These are phyloP conservation scores for Mus spretus DNA, from an alignment of 2,797 vertebrate species.

Conservation along the genomic window DNA sequence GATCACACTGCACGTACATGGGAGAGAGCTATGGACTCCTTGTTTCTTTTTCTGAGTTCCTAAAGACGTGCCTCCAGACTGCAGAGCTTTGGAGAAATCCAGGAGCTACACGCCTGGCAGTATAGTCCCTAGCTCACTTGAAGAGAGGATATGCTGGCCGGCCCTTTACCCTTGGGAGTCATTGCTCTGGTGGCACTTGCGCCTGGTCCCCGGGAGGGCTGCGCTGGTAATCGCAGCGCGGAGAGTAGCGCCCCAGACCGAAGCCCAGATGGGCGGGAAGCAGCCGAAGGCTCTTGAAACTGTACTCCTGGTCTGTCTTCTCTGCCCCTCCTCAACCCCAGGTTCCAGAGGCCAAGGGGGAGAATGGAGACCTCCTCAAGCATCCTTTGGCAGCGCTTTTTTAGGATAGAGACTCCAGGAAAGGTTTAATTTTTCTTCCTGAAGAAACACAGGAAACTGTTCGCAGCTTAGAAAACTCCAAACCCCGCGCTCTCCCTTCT, in stretches of 20 bases:
- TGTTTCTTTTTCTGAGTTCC: slow-evolving; percentile 6
- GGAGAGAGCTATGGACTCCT: slow-evolving; percentile 9
- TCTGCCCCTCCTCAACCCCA: neutral
- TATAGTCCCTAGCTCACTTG: slow-evolving; percentile 7
- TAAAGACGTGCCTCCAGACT: slow-evolving; percentile 45
- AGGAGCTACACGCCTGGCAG: neutral
- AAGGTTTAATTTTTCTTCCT: slow-evolving; percentile 75
- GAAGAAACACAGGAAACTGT: slow-evolving; percentile 80
- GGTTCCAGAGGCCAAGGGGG: slow-evolving; percentile 37
- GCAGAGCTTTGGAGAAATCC: neutral
- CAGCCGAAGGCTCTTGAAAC: slow-evolving; percentile 10
- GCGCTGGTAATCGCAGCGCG: neutral
- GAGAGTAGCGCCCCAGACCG: neutral
- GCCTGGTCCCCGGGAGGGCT: slow-evolving; percentile 45
- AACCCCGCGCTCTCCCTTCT: slow-evolving; percentile 65
- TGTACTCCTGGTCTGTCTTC: slow-evolving; percentile 48
- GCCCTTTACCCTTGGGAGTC: neutral
- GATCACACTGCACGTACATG: neutral
- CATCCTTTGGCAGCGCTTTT: slow-evolving; percentile 66
- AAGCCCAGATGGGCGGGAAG: slow-evolving; percentile 59
- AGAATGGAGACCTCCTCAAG: neutral
- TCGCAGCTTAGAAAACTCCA: slow-evolving; percentile 81
- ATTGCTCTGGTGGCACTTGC: neutral
- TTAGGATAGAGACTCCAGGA: slow-evolving; percentile 40
- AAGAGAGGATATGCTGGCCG: neutral